Percentiles rank a stretch among this genome's conserved stretches.
Conservation (phyloP, 2,113 vertebrate genomes). For the Malurus cyaneus region DNA sequence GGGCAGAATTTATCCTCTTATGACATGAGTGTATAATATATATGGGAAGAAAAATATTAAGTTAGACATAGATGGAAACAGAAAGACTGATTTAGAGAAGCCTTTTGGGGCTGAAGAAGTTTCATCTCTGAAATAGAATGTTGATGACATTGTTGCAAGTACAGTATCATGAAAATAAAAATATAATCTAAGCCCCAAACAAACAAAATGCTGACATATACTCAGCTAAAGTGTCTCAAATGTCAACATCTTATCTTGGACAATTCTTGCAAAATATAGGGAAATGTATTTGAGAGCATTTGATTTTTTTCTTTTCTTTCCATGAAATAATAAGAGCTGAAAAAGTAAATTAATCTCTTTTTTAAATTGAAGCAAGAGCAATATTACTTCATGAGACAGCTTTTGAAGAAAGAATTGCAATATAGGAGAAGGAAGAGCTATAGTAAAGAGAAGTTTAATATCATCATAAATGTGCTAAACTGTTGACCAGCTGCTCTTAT, state of each 20-base stretch:
- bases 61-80: not conserved
- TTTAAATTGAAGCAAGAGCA: not conserved
- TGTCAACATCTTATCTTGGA: not conserved
- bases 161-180: not conserved
- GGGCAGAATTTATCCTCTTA: not conserved
- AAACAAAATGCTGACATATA: not conserved
- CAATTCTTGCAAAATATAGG: not conserved
- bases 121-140: not conserved
- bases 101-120: not conserved
- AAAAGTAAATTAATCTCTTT: not conserved
- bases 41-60: not conserved
- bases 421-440: not conserved
- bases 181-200: not conserved
- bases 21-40: not conserved
- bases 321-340: not conserved
- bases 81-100: not conserved
- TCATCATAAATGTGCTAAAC: not conserved
- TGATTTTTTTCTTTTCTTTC: not conserved
- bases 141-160: not conserved
- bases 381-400: not conserved
- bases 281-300: not conserved
- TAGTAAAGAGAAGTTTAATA: conserved; percentile 12
- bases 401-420: conserved; percentile 33
- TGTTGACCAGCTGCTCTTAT: not conserved
- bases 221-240: not conserved